Evolutionary conservation across 1,140 invertebrate species (phyloP), one percentile per base, ranked within the genome.

Genomic region (Philopotamus ludificatus): DNA sequence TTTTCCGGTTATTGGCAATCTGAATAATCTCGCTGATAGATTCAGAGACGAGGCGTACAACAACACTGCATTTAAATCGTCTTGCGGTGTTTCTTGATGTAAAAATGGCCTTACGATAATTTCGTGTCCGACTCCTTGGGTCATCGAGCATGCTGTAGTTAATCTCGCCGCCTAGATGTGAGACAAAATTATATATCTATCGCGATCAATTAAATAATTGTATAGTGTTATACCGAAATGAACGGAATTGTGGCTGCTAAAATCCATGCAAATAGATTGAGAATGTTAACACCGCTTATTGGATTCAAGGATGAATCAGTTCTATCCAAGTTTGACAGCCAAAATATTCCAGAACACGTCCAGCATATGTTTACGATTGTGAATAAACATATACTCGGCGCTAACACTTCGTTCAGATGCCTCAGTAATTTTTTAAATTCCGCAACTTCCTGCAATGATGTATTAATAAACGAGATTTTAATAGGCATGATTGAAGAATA

Each of bases 21-120:
- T 81, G 72, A 89, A 89, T 1, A 92, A 75, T 75, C 85, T 86
- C 1, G 89, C 89, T 61, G 84, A 84, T 75, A 92, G 86, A 71
- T 85, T 84, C 60, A 93, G 79, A 3, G 86, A 87, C 3, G 88
- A 87, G 1, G 90, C 86, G 73, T 88, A 92, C 23, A 91, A 75
- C n/a, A 93, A 79, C 66, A 92, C 84, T 0, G 89, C 86, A 71
- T 89, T 86, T 45, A 93, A 79, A 78, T 92, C 89, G 70, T 86
- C 82, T 42, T 84, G 82, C 0, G 89, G 82, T 22, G 88, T 89
- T 67, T 86, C 84, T 75, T 90, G 88, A 79, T 92, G 89, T 1
- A 89, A 85, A 73, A 90, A 91, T 1, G 90, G 89, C 21, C 89
- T 79, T n/a, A 85, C 84, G 28, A 89, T 81, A 47, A 91, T 83